Evolutionary conservation across 2,888 invertebrate species (phyloP).

Genomic region (Loripinus fragilis): DNA sequence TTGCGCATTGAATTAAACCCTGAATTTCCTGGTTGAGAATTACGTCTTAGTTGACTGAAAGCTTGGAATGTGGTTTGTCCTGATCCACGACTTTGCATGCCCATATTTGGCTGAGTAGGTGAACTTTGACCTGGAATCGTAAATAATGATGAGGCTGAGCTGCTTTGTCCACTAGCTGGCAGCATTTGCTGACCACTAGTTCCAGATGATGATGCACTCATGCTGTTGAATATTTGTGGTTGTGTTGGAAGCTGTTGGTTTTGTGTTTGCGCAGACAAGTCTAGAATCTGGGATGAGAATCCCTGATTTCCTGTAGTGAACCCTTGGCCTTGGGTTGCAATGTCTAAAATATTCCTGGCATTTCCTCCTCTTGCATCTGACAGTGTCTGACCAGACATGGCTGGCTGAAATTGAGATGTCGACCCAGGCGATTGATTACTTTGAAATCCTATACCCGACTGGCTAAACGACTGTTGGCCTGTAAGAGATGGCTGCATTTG

Average conservation of each 20-base stretch:
- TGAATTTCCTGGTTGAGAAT: neutral
- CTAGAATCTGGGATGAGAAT: neutral
- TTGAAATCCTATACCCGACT: neutral
- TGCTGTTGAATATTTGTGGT: neutral
- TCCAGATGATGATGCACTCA: neutral
- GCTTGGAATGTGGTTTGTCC: neutral
- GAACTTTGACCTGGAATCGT: neutral
- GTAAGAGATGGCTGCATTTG: no score
- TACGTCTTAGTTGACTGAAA: neutral
- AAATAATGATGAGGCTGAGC: neutral
- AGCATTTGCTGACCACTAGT: neutral
- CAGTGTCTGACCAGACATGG: neutral
- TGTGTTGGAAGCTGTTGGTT: neutral
- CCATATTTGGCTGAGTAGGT: neutral
- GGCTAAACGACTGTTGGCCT: no score
- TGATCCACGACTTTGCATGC: neutral
- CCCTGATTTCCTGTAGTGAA: neutral
- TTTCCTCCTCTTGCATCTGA: neutral
- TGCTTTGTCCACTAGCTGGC: neutral
- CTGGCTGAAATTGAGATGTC: neutral
- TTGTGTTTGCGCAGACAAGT: neutral
- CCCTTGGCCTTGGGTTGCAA: slow-evolving; percentile 1
- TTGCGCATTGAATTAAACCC: neutral
- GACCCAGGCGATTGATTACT: no score
- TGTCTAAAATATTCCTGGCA: neutral